Evolutionary conservation across 2,113 vertebrate genomes (phyloP).

Genomic region (Macrotus californicus): DNA sequence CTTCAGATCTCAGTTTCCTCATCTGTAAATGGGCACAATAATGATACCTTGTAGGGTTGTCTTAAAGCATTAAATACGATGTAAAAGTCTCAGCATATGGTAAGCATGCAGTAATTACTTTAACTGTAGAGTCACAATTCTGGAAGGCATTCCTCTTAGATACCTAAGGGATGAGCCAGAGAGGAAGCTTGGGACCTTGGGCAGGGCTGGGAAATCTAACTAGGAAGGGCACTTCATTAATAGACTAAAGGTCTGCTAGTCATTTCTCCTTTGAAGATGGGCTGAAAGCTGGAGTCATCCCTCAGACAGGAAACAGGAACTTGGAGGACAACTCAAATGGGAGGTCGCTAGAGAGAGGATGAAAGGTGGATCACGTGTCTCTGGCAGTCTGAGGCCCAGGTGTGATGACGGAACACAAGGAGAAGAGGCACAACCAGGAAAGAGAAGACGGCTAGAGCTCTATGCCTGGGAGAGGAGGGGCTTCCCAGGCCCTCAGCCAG

Average conservation of each 20-base stretch:
- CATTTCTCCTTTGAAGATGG: conserved; percentile 49
- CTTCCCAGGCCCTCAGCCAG: background rate
- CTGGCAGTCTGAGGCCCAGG: background rate
- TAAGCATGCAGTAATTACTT: conserved; percentile 9
- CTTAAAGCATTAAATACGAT: conserved; percentile 40
- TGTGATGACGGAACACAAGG: background rate
- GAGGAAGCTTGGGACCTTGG: background rate
- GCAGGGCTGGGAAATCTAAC: conserved; percentile 18
- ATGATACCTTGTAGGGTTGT: background rate
- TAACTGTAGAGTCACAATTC: conserved; percentile 2
- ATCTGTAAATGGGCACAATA: background rate
- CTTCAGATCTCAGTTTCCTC: conserved; percentile 4
- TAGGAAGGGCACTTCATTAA: conserved; percentile 27
- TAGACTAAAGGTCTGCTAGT: background rate
- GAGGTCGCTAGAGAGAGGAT: background rate
- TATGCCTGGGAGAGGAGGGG: background rate
- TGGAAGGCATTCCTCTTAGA: background rate
- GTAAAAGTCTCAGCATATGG: background rate
- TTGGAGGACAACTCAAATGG: background rate
- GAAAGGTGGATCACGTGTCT: background rate
- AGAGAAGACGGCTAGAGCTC: background rate
- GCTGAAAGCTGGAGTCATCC: conserved; percentile 20
- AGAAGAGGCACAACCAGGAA: background rate
- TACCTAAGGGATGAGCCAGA: conserved; percentile 32
- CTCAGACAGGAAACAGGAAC: background rate